Evolutionary conservation across 2,888 invertebrate genomes (phyloP).

Genomic region (Hemaris fuciformis): DNA sequence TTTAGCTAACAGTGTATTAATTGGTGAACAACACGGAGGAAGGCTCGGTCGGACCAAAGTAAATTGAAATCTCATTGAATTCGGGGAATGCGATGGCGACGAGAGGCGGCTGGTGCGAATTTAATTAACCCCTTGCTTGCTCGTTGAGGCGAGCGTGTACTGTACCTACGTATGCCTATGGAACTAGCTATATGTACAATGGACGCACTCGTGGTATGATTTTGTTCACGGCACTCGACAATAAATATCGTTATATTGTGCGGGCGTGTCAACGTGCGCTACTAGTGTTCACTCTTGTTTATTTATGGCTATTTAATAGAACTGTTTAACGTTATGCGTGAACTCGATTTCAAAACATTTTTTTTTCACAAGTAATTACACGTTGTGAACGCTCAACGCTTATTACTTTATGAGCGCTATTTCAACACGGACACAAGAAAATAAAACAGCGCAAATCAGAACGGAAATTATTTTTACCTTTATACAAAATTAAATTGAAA

Average conservation of each 20-base stretch:
- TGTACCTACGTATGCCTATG: slow-evolving; percentile 25
- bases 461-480: slow-evolving; percentile 30
- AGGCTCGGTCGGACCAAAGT: slow-evolving; percentile 67
- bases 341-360: not conserved
- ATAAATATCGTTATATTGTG: not conserved
- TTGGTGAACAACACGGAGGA: slow-evolving; percentile 54
- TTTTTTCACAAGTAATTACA: not conserved
- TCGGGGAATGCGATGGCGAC: slow-evolving; percentile 75
- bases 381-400: not conserved
- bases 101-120: slow-evolving; percentile 77
- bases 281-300: not conserved
- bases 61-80: slow-evolving; percentile 81
- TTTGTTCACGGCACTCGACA: slow-evolving; percentile 1
- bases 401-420: not conserved
- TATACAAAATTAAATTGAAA: slow-evolving; percentile 59
- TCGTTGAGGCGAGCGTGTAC: slow-evolving; percentile 62
- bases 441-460: not conserved
- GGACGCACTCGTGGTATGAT: not conserved
- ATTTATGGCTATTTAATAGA: not conserved
- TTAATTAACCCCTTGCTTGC: slow-evolving; percentile 79
- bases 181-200: slow-evolving; percentile 30
- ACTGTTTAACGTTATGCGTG: not conserved
- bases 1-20: slow-evolving; percentile 55
- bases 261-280: not conserved
- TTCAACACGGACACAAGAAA: not conserved